Base-by-base conservation (phyloP, 1,140 invertebrate genomes). In the Pseudomyrmex pallidus region DNA sequence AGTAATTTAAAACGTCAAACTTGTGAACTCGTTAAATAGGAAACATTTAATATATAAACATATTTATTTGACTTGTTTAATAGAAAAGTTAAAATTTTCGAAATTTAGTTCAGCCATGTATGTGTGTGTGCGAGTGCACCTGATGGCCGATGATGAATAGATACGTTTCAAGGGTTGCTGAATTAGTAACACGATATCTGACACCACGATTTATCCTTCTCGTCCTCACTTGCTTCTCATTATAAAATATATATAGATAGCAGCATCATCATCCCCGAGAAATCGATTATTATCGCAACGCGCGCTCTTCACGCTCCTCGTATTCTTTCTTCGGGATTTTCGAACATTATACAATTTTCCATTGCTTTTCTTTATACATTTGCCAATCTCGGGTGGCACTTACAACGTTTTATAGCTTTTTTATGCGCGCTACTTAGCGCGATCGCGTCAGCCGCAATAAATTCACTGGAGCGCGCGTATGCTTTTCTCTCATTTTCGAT, bases 161-260 rank as follows among this genome's bases (percentile, higher is more conserved):
- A 74, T 89, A 85, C 92, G 91, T 93, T 92, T 91, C 78, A 82
- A 73, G 66, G 83, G 44, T 70, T 85, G 77, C 46, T 92, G 90
- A 92, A 93, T 92, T 92, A 92, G 87, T 91, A 91, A 92, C 84
- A 82, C 89, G 83, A 89, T 90, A 86, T 52, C 80, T 83, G 85
- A 80, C 85, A 87, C 78, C 64, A 82, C 56, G 87, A 63, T 83
- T 83, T 88, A 83, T 64, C 74, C 76, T 72, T 64, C 82, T 50
- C 85, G 67, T 73, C 52, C 84, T 64, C 46, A 17, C 57, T 57
- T 68, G 35, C 35, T 35, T 35, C 68, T 12, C 62, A 35, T 25
- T 25, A 25, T 35, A 35, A 35, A 35, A 35, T 35, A 35, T 35
- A 35, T 35, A 35, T 35, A 35, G 4, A 35, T 56, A 59, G 56